phyloP scores from a whole-genome alignment of 2,888 invertebrate genomes.

The Ectobius pallidus region DNA sequence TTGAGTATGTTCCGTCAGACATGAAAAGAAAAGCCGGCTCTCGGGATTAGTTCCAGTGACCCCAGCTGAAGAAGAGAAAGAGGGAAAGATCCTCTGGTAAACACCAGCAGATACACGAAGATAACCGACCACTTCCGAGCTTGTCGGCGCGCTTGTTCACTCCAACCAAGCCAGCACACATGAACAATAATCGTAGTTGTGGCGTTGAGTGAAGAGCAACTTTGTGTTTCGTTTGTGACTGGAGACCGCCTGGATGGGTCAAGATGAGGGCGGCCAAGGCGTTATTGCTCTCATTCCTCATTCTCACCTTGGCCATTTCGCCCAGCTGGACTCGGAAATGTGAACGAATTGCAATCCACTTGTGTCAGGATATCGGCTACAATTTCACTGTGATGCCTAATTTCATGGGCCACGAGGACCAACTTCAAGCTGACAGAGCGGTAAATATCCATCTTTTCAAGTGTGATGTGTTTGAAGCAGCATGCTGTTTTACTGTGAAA shows the following conservation, averaged over 20 bases:
- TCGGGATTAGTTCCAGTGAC: conserved; percentile 4
- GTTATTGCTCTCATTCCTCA: conserved; percentile 24
- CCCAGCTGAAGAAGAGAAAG: no score
- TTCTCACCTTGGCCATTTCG: conserved; percentile 5
- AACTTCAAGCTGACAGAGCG: conserved; percentile 79
- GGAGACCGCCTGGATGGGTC: no score
- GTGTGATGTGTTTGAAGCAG: no score
- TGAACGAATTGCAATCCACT: conserved; percentile 77
- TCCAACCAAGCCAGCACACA: no score
- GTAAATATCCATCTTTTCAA: no score
- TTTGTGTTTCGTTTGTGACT: neutral
- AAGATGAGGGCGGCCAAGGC: conserved; percentile 11
- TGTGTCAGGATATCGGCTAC: conserved; percentile 84
- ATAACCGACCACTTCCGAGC: neutral
- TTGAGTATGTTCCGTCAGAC: no score
- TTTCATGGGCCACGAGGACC: conserved; percentile 79
- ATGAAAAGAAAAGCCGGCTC: no score
- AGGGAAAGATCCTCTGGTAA: neutral
- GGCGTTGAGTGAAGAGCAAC: neutral
- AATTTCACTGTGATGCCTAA: conserved; percentile 89
- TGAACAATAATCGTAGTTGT: conserved; percentile 1
- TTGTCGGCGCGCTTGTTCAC: no score
- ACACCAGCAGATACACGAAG: neutral
- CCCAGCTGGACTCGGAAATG: conserved; percentile 60
- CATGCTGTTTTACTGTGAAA: no score